A percentile compares a stretch with the other conserved stretches of the same genome.
phyloP scores from a whole-genome alignment of 1,140 invertebrate genomes.

The Aporrectodea caliginosa region DNA sequence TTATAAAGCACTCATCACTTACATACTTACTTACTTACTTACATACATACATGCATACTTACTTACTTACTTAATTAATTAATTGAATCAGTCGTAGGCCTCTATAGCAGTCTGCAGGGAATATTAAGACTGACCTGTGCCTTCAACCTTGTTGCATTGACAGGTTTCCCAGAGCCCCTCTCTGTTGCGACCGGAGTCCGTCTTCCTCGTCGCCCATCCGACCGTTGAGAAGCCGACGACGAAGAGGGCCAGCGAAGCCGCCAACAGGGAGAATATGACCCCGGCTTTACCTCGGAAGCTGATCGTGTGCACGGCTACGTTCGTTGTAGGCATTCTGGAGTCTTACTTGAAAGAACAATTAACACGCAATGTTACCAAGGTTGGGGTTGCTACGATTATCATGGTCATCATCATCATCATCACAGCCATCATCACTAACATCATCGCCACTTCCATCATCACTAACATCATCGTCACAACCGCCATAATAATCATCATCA shows the following conservation, averaged over 20 bases:
- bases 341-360: neutral
- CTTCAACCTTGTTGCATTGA: conserved; percentile 12
- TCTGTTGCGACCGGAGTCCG: neutral
- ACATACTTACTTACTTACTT: no score
- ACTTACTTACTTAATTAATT: no score
- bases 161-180: conserved; percentile 29
- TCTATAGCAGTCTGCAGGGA: no score
- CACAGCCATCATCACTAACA: no score
- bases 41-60: no score
- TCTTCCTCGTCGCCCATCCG: conserved; percentile 5
- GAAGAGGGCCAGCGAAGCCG: conserved; percentile 25
- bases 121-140: no score
- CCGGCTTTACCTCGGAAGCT: conserved; percentile 34
- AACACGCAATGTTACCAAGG: neutral
- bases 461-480: no score
- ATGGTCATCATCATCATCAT: neutral
- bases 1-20: no score
- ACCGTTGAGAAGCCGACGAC: conserved; percentile 30
- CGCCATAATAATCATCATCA: no score
- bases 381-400: neutral
- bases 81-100: no score
- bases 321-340: neutral
- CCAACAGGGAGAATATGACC: conserved; percentile 25
- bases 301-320: conserved; percentile 33
- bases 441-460: no score